Base-by-base conservation (phyloP, 2,113 vertebrate genomes). In the Ploceus nigricollis region DNA sequence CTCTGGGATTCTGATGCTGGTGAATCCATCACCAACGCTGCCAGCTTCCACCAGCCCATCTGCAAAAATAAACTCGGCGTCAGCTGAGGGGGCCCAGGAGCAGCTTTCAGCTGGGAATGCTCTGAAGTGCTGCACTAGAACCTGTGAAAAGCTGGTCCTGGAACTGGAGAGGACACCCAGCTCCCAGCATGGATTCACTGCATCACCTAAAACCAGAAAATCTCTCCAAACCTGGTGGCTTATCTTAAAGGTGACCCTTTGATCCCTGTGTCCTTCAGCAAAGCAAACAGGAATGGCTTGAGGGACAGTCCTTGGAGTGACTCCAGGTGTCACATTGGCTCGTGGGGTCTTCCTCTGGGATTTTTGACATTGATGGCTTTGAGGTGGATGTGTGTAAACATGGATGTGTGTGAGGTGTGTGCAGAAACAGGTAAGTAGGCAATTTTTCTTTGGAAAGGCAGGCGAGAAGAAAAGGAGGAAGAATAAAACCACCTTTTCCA, bases 21-120 rank as follows among this genome's bases (percentile, higher is more conserved):
- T 58, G 48, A 86, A 95, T 40, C 82, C 80, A 0, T 88, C 94
- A 12, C 17, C 78, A 3, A 77, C 51, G 2, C 94, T 94, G 28
- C 87, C 96, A 0, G 81, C 94, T 77, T 98, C 97, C 82, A 95
- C 87, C 51, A 95, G 65, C 7, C 27, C 84, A 73, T 97, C 99
- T 99, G 97, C 24, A 54, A 76, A 54, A 76, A 68, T 2, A 31
- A 61, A 88, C 9, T 1, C 0, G 3, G 20, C 0, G 0, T 95
- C 33, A 94, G 69, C 33, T 15, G 2, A 12, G 61, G 28, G 35
- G 25, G 0, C 16, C 61, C 1, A 4, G 44, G 68, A 40, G 85
- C 42, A 51, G 13, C 20, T 66, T 35, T 35, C 13, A 40, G 58
- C 35, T 27, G 14, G 39, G 40, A 30, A 47, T 4, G 58, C 58